Conservation (phyloP, 2,888 invertebrate genomes). For the Chloroclystis v-ata region DNA sequence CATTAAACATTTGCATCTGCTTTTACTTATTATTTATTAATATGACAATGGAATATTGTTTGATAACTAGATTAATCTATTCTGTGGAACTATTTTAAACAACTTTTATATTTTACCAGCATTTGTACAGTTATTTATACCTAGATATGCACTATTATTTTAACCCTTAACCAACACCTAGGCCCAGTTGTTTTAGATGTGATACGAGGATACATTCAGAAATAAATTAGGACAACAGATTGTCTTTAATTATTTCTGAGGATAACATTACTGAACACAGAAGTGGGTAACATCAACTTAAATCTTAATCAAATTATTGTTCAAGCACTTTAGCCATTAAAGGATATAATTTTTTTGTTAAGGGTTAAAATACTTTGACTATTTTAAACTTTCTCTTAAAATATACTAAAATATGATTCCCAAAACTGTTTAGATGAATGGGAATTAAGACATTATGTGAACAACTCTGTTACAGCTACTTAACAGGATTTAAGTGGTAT, state of each 20-base stretch:
- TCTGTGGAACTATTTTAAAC: constrained; percentile 75
- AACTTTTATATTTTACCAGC: constrained; percentile 76
- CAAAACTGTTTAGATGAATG: constrained; percentile 26
- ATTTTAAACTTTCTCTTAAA: constrained; percentile 38
- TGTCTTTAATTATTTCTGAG: background rate
- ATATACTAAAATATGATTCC: constrained; percentile 48
- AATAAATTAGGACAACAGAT: too few species aligned
- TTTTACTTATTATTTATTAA: constrained; percentile 76
- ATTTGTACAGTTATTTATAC: constrained; percentile 59
- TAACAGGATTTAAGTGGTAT: constrained; percentile 18
- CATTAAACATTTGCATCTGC: constrained; percentile 73
- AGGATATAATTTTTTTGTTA: background rate
- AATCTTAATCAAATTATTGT: background rate
- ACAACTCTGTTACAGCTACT: constrained; percentile 25
- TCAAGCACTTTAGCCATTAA: too few species aligned
- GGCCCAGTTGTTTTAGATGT: too few species aligned
- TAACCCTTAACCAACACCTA: constrained; percentile 7
- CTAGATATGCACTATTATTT: constrained; percentile 48
- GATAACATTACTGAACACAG: background rate
- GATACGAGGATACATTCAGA: too few species aligned
- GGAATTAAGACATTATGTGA: constrained; percentile 28
- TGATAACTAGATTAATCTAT: constrained; percentile 75
- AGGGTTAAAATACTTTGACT: constrained; percentile 37
- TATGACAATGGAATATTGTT: constrained; percentile 79
- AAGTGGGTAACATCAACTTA: background rate